Base-by-base conservation (phyloP, 2,113 vertebrate genomes). In the Oxygymnocypris stewartii region DNA sequence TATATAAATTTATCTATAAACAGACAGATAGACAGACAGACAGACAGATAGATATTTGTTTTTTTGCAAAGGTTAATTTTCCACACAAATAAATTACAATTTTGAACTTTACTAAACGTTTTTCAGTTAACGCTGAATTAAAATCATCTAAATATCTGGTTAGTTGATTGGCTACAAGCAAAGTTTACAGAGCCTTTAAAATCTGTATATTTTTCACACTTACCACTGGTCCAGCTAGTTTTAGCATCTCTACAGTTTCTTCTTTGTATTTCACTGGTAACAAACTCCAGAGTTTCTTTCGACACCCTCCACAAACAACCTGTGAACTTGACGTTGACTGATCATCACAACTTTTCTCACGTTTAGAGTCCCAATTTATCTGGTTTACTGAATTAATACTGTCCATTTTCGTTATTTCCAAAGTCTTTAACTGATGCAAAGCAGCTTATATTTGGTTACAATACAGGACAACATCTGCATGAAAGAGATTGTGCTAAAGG, bases 191-290 rank as follows among this genome's bases (percentile, higher is more conserved):
- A 54, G 16, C 51, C 51, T 54, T 54, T 54, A 54, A 20, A 54
- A 54, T 54, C 16, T 54, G 4, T 18, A 54, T 16, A 6, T 6
- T 54, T 18, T 54, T 54, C 23, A 78, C 2, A 89, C 92, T 93
- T 89, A 95, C 93, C 92, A 93, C 87, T 2, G 93, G 93, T 86
- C 91, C 93, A 0, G 90, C 87, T 82, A 95, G 87, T 90, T 92
- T 94, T 12, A 92, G 59, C 76, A 92, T 10, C 74, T 92, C 87
- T 71, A 90, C n/a, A 0, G 61, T 80, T 89, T 95, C 93, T 83
- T 88, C 90, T 90, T 90, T 92, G 87, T 92, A 94, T 28, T 86
- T 87, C 35, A 42, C 87, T 14, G 93, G 92, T 78, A 91, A 81
- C 77, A 88, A 81, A 77, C 31, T 65, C 31, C 67, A 80, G 23